Evolutionary conservation across 2,888 invertebrate genomes (phyloP), one percentile per base, ranked within the genome.

Genomic region (Lathronympha strigana): DNA sequence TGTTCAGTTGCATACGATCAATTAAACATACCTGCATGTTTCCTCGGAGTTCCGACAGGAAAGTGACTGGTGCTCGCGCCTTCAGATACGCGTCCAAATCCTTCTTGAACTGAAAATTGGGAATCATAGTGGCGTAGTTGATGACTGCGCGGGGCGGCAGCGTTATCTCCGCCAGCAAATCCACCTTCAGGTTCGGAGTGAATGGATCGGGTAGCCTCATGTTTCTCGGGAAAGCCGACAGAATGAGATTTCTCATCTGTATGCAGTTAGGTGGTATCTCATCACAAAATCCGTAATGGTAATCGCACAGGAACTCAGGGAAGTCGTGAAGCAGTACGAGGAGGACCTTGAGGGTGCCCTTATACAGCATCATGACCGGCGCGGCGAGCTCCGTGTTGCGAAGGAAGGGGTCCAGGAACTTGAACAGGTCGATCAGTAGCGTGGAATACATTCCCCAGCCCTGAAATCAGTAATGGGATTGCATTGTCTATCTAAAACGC

Each of bases 261-360:
- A 99, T 98, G 88, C 99, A 99, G 86, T 99, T 99, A 3, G 99
- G 98, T 51, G 99, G 99, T 76, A 99, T 99, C 68, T 98, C 98
- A 87, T 99, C 99, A 86, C 99, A 99, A 91, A 99, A 98, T 49
- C 98, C 97, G 85, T 99, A 99, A 86, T 99, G 99, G 87, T 99
- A 99, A 84, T 99, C 99, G 87, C 99, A 99, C 57, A 99, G 93
- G 86, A 99, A 98, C 90, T 99, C 99, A 0, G 99, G 99, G 86
- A 99, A 99, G 85, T 99, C 99, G 83, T 99, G 99, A 11, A 99
- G 93, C 31, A 99, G 92, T 0, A 99, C 98, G 40, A 99, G 93
- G 57, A 99, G 93, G 8, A 99, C 98, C 69, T 99, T 95, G 50
- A 99, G 92, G 0, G 98, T 98, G 74, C 98, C 99, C 90, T 98